Evolutionary conservation across 2,113 vertebrate species (phyloP).

Genomic region (Vidua chalybeata): DNA sequence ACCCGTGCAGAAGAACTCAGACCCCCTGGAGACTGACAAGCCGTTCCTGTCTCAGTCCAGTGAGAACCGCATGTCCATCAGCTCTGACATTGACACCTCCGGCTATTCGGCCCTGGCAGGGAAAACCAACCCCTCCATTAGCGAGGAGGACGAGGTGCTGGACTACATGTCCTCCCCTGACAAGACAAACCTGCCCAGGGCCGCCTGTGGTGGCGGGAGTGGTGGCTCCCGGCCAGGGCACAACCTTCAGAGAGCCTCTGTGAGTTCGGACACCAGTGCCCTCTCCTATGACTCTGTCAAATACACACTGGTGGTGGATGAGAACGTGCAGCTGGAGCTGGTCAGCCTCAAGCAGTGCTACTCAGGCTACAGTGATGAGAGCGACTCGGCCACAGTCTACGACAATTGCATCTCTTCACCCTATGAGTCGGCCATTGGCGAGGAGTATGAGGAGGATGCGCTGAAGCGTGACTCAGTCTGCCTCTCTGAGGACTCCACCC

Average conservation of each 20-base stretch:
- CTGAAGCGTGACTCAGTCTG: conserved; percentile 81
- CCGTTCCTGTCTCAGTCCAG: conserved; percentile 85
- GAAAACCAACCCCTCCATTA: conserved; percentile 89
- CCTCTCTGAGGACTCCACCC: conserved; percentile 90
- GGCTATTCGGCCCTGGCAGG: conserved; percentile 82
- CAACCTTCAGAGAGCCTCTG: conserved; percentile 78
- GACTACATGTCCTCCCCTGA: conserved; percentile 78
- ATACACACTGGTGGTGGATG: conserved; percentile 96
- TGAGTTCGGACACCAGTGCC: conserved; percentile 93
- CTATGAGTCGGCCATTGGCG: conserved; percentile 90
- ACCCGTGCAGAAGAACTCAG: conserved; percentile 86
- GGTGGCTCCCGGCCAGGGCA: conserved; percentile 52
- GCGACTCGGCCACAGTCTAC: conserved; percentile 92
- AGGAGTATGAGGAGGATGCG: conserved; percentile 91
- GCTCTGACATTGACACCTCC: conserved; percentile 88
- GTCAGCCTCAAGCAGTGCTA: conserved; percentile 94
- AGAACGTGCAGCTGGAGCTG: conserved; percentile 92
- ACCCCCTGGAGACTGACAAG: conserved; percentile 80
- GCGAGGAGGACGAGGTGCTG: conserved; percentile 88
- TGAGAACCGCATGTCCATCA: conserved; percentile 92
- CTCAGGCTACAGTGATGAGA: conserved; percentile 93
- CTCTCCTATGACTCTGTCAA: conserved; percentile 97
- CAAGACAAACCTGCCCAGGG: conserved; percentile 51
- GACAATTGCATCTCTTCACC: conserved; percentile 95
- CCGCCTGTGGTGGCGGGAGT: conserved; percentile 61